Evolutionary conservation across 2,113 vertebrate species (phyloP).

Genomic region (Odontesthes bonariensis): DNA sequence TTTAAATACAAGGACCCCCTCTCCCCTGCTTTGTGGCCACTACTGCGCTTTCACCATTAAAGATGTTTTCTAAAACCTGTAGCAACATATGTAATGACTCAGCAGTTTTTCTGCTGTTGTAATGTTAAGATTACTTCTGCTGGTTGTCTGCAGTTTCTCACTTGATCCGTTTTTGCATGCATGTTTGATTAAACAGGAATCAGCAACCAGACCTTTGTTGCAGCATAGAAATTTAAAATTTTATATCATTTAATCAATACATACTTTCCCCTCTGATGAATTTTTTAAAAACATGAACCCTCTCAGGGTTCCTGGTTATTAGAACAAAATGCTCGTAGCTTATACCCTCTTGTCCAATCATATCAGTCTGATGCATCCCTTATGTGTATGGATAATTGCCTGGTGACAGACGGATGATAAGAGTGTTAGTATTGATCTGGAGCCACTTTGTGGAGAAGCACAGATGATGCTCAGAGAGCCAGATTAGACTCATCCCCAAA

Average conservation of each 20-base stretch:
- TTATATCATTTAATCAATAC: constrained; percentile 24
- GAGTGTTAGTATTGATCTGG: constrained; percentile 55
- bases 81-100: constrained; percentile 22
- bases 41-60: constrained; percentile 7
- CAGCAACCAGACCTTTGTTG: not conserved
- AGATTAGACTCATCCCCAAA: not conserved
- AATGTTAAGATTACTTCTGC: constrained; percentile 24
- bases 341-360: constrained; percentile 1
- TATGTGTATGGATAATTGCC: constrained; percentile 39
- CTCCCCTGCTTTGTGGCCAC: not conserved
- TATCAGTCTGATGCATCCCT: constrained; percentile 7
- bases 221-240: not conserved
- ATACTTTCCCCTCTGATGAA: not conserved
- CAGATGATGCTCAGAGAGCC: not conserved
- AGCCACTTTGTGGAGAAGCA: constrained; percentile 18
- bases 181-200: too few relatives aligned
- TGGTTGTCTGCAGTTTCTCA: constrained; percentile 20
- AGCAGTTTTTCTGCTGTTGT: constrained; percentile 29
- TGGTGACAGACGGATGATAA: constrained; percentile 44
- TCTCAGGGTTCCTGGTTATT: not conserved
- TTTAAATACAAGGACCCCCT: not conserved
- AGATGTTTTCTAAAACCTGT: not conserved
- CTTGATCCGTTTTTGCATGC: constrained; percentile 27
- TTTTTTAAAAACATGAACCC: not conserved
- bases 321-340: not conserved